Evolutionary conservation across 2,797 vertebrate species (phyloP).

Genomic region (Chaetophractus vellerosus): DNA sequence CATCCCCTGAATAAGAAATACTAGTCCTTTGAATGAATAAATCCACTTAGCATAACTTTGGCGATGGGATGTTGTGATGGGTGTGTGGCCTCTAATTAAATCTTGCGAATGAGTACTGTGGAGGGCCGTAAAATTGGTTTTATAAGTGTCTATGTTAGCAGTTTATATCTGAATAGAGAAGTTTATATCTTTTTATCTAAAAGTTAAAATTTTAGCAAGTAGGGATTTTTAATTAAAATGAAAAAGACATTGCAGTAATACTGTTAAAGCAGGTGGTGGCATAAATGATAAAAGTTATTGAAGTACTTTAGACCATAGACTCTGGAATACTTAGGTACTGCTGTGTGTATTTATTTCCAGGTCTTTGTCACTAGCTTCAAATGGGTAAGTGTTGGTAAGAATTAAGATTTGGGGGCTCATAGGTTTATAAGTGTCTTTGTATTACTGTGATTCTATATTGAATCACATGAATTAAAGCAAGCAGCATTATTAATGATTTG

Average conservation of each 20-base stretch:
- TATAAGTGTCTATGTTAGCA: conserved; percentile 55
- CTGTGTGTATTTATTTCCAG: neutral
- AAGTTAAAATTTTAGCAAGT: neutral
- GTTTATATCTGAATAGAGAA: conserved; percentile 51
- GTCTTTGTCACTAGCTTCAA: neutral
- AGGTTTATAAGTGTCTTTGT: neutral
- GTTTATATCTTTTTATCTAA: neutral
- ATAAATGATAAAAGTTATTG: neutral
- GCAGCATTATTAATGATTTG: neutral
- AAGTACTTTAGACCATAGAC: neutral
- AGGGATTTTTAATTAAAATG: neutral
- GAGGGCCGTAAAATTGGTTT: conserved; percentile 5
- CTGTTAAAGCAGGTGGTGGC: neutral
- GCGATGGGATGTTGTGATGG: neutral
- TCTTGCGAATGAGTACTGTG: neutral
- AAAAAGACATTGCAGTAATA: neutral
- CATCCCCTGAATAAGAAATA: neutral
- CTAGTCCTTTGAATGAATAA: neutral
- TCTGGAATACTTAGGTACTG: neutral
- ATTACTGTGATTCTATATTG: neutral
- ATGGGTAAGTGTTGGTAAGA: neutral
- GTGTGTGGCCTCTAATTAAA: neutral
- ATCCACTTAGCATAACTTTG: neutral
- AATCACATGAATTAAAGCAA: neutral
- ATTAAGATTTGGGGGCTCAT: neutral